These are phyloP conservation scores for Cyprinella venusta DNA, from an alignment of 2,797 vertebrate genomes.

Conservation along the genomic window DNA sequence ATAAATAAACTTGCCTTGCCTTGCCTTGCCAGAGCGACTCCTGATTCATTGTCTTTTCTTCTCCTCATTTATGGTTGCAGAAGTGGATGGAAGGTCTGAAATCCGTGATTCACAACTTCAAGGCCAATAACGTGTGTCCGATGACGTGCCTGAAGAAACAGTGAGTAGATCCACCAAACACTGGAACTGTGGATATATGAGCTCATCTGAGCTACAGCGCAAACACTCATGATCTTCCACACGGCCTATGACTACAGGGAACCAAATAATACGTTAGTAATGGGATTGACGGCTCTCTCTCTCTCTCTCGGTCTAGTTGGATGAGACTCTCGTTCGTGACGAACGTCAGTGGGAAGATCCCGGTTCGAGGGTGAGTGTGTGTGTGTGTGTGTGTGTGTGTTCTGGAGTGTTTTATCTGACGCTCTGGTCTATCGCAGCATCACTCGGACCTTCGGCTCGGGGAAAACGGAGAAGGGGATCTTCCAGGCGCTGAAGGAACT, in stretches of 20 bases:
- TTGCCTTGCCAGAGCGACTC: not conserved
- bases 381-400: not conserved
- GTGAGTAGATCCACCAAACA: conserved; percentile 86
- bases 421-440: conserved; percentile 80
- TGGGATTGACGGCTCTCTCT: not conserved
- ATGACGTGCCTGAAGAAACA: conserved; percentile 99
- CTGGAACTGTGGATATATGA: not conserved
- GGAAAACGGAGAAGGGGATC: conserved; percentile 99
- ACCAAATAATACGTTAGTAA: no score
- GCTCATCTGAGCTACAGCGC: no score
- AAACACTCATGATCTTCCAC: no score
- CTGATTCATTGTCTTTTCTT: not conserved
- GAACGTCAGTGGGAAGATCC: conserved; percentile 95
- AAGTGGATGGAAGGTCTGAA: conserved; percentile 96
- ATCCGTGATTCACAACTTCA: conserved; percentile 97
- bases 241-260: no score
- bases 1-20: no score
- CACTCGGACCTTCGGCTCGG: conserved; percentile 97
- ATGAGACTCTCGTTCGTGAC: conserved; percentile 97
- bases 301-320: conserved; percentile 82
- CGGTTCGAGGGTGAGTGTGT: conserved; percentile 91
- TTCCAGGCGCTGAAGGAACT: conserved; percentile 98
- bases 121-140: conserved; percentile 98
- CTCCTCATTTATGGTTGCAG: conserved; percentile 68
- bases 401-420: conserved; percentile 20